phyloP scores from a whole-genome alignment of 1,140 invertebrate genomes.

The Marisa cornuarietis region DNA sequence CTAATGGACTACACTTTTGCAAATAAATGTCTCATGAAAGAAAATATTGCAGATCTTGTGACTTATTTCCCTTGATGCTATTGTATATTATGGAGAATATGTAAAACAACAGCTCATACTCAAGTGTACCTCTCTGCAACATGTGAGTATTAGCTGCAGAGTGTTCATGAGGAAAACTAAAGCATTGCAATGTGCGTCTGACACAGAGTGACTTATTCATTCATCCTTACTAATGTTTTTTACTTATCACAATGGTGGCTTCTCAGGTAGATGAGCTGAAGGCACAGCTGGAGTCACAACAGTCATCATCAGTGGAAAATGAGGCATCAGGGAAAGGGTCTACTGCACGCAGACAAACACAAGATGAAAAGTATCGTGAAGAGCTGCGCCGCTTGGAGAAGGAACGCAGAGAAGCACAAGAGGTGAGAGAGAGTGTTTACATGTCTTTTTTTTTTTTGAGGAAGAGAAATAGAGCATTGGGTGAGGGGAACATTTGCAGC shows the following conservation, averaged over 20 bases:
- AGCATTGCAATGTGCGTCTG: not conserved
- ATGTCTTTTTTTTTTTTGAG: too few relatives aligned
- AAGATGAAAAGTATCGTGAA: constrained; percentile 55
- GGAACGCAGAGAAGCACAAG: constrained; percentile 62
- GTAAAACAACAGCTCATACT: too few relatives aligned
- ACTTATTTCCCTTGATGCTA: too few relatives aligned
- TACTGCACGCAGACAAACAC: constrained; percentile 31
- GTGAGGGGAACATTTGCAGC: too few relatives aligned
- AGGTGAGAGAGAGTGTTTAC: constrained; percentile 38
- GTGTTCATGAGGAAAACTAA: not conserved
- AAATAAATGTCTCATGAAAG: too few relatives aligned
- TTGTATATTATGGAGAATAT: too few relatives aligned
- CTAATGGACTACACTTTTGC: too few relatives aligned
- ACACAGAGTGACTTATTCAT: not conserved
- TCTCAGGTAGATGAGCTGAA: constrained; percentile 57
- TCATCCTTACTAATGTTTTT: not conserved
- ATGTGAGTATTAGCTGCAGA: not conserved
- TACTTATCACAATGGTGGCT: not conserved
- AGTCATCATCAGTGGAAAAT: constrained; percentile 40
- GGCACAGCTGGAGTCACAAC: constrained; percentile 33
- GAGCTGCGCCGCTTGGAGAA: constrained; percentile 58
- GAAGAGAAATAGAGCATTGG: too few relatives aligned
- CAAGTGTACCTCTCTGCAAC: not conserved
- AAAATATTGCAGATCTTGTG: too few relatives aligned
- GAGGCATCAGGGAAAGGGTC: constrained; percentile 44